Evolutionary conservation across 1,140 invertebrate genomes (phyloP).

Genomic region (Sinella curviseta): DNA sequence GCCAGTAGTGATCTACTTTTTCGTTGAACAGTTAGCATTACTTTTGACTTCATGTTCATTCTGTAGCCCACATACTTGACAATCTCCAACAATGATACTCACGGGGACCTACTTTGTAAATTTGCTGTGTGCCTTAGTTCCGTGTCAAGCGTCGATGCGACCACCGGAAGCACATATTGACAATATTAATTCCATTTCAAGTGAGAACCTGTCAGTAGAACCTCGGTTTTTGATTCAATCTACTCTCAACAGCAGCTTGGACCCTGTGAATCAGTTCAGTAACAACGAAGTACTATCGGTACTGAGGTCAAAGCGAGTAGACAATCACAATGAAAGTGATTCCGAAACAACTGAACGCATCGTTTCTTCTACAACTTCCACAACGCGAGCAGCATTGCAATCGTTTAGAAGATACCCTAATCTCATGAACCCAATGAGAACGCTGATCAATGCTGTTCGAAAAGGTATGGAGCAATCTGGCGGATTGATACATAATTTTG

Average conservation of each 20-base stretch:
- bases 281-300: not conserved
- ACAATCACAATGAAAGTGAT: not conserved
- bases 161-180: slow-evolving; percentile 9
- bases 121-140: slow-evolving; percentile 2
- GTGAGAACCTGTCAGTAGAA: not conserved
- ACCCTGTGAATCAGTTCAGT: not conserved
- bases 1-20: not conserved
- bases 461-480: not conserved
- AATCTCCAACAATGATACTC: slow-evolving; percentile 14
- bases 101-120: not conserved
- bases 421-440: not conserved
- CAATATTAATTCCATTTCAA: not conserved
- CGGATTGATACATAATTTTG: slow-evolving; percentile 13
- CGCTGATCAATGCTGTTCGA: not conserved
- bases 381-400: not conserved
- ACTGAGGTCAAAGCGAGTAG: not conserved
- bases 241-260: not conserved
- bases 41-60: no score
- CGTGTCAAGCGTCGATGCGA: not conserved
- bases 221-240: not conserved
- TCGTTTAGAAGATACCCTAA: not conserved
- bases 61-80: no score
- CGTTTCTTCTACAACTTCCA: not conserved
- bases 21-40: not conserved
- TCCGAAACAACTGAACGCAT: no score